Percentiles rank a stretch among this genome's conserved stretches.
phyloP scores from a whole-genome alignment of 2,113 vertebrate species.

The Nestor notabilis region DNA sequence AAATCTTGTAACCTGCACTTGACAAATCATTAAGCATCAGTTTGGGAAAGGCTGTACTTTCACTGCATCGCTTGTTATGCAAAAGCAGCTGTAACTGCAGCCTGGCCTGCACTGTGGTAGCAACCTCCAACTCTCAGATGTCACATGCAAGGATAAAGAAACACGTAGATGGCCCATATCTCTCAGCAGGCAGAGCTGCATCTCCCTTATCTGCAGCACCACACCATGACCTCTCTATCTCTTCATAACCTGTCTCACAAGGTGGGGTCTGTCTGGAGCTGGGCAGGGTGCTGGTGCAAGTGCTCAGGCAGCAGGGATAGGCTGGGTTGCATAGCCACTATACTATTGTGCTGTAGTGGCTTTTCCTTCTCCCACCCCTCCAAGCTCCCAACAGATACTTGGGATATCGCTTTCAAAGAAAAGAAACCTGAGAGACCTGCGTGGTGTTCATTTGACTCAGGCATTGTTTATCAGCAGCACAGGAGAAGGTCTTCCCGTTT shows the following conservation, averaged over 20 bases:
- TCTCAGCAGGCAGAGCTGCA: background rate
- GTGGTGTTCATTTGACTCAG: background rate
- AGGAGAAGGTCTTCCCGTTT: background rate
- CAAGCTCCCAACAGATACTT: background rate
- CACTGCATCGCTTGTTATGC: background rate
- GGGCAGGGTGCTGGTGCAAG: background rate
- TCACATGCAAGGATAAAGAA: fast-evolving
- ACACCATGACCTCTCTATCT: fast-evolving
- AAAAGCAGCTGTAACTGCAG: background rate
- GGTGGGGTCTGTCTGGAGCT: background rate
- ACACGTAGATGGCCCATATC: background rate
- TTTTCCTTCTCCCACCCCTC: background rate
- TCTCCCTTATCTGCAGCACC: background rate
- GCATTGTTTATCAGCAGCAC: background rate
- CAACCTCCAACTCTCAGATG: background rate
- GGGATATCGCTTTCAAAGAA: background rate
- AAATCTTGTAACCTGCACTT: background rate
- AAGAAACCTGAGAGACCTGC: background rate
- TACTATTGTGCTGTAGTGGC: background rate
- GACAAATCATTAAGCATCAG: background rate
- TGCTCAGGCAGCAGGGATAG: fast-evolving
- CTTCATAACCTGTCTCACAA: background rate
- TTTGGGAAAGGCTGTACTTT: background rate
- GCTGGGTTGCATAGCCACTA: background rate
- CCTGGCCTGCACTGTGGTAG: background rate